These are phyloP conservation scores for Eupristina koningsbergeri DNA, from an alignment of 1,140 invertebrate genomes.

Conservation along the genomic window DNA sequence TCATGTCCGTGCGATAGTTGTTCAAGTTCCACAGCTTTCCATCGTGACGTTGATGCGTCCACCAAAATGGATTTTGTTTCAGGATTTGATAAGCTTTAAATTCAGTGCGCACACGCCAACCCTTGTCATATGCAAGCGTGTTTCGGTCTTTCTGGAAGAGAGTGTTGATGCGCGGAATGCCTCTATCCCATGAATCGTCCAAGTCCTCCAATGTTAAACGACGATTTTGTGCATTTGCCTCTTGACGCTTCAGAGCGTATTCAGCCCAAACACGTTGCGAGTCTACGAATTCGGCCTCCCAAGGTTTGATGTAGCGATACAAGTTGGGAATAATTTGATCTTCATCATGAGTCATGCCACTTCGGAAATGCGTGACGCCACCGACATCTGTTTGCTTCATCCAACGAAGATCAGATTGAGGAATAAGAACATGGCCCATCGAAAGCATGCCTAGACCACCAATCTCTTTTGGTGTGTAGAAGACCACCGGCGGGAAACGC, in stretches of 20 bases:
- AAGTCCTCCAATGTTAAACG: slow-evolving; percentile 98
- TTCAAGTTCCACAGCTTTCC: slow-evolving; percentile 99
- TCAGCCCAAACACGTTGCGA: slow-evolving; percentile 99
- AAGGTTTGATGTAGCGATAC: slow-evolving; percentile 98
- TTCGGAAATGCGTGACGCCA: slow-evolving; percentile 99
- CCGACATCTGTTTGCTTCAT: slow-evolving; percentile 99
- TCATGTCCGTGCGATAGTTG: slow-evolving; percentile 99
- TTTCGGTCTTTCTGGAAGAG: slow-evolving; percentile 99
- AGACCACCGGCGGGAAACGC: slow-evolving; percentile 98
- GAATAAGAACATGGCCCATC: slow-evolving; percentile 99
- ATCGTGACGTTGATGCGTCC: slow-evolving; percentile 98
- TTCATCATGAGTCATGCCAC: slow-evolving; percentile 99
- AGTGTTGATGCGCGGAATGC: slow-evolving; percentile 99
- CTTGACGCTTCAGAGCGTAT: slow-evolving; percentile 98
- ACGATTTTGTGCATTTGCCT: slow-evolving; percentile 98
- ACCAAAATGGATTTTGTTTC: slow-evolving; percentile 99
- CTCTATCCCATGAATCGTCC: slow-evolving; percentile 99
- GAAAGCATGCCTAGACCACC: slow-evolving; percentile 98
- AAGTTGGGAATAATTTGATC: slow-evolving; percentile 99
- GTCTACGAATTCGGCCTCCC: slow-evolving; percentile 99
- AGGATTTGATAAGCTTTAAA: slow-evolving; percentile 99
- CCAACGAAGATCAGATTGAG: slow-evolving; percentile 93
- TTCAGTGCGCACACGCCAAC: slow-evolving; percentile 98
- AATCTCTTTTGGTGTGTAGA: slow-evolving; percentile 99
- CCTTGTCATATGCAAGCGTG: slow-evolving; percentile 99